Conservation (phyloP, 2,888 invertebrate species). For the Resseliella maxima region DNA sequence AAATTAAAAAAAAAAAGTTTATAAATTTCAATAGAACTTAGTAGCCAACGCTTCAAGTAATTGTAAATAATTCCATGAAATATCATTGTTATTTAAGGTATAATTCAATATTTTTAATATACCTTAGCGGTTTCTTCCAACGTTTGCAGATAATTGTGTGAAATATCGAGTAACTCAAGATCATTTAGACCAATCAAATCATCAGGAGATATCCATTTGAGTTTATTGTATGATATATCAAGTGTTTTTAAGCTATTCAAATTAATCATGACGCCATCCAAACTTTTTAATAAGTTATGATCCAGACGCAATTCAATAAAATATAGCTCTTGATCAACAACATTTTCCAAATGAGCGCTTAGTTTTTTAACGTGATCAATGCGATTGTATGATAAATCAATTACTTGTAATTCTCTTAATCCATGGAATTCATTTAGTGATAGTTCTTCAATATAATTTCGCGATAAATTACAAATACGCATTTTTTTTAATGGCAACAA, state of each 20-base stretch:
- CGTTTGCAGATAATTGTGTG: constrained; percentile 80
- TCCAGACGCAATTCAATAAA: constrained; percentile 79
- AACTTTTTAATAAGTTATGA: constrained; percentile 76
- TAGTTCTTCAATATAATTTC: constrained; percentile 80
- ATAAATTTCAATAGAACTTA: too few relatives aligned
- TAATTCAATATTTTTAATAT: constrained; percentile 60
- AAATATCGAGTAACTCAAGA: constrained; percentile 79
- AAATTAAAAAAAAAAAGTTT: constrained; percentile 62
- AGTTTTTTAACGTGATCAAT: constrained; percentile 78
- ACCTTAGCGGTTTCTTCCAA: constrained; percentile 87
- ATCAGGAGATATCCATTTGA: constrained; percentile 79
- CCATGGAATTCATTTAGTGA: constrained; percentile 84
- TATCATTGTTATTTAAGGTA: too few relatives aligned
- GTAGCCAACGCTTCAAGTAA: too few relatives aligned
- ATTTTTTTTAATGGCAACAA: constrained; percentile 76
- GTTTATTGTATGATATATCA: constrained; percentile 80
- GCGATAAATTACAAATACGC: constrained; percentile 78
- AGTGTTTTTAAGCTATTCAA: constrained; percentile 78
- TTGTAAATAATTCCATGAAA: too few relatives aligned
- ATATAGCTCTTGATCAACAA: constrained; percentile 80
- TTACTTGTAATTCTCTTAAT: constrained; percentile 75
- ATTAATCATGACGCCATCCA: constrained; percentile 82
- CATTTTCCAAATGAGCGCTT: constrained; percentile 77
- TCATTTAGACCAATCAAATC: constrained; percentile 83
- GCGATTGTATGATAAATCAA: constrained; percentile 82